These are phyloP conservation scores for Neodontobutis hainanensis DNA, from an alignment of 2,113 vertebrate species.

Conservation along the genomic window DNA sequence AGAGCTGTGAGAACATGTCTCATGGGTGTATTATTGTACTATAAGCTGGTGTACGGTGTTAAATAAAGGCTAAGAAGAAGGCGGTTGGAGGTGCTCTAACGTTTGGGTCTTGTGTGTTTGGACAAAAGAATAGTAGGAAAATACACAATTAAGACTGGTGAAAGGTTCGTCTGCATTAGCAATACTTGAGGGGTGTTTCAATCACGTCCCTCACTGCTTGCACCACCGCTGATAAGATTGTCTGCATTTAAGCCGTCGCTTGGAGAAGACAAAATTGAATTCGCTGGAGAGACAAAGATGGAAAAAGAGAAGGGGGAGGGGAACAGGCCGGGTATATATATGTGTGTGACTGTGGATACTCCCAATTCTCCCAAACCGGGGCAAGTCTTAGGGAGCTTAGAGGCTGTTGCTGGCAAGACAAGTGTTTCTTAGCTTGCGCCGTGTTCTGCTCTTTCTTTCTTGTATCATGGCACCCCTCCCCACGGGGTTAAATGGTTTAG, in stretches of 20 bases:
- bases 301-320: slow-evolving; percentile 61
- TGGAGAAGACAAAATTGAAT: slow-evolving; percentile 79
- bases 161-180: slow-evolving; percentile 77
- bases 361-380: slow-evolving; percentile 66
- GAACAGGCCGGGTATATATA: slow-evolving; percentile 28
- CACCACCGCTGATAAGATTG: slow-evolving; percentile 80
- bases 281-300: slow-evolving; percentile 75
- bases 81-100: slow-evolving; percentile 38
- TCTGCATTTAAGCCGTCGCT: slow-evolving; percentile 75
- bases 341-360: slow-evolving; percentile 47
- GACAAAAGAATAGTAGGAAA: slow-evolving; percentile 22
- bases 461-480: slow-evolving; percentile 63
- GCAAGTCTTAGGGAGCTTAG: slow-evolving; percentile 70
- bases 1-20: slow-evolving; percentile 53
- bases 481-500: slow-evolving; percentile 72
- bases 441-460: slow-evolving; percentile 44
- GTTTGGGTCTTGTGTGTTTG: slow-evolving; percentile 48
- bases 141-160: slow-evolving; percentile 76
- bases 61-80: slow-evolving; percentile 31
- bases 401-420: slow-evolving; percentile 58
- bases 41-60: slow-evolving; percentile 27
- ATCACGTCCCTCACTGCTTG: slow-evolving; percentile 78
- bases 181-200: slow-evolving; percentile 79
- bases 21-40: slow-evolving; percentile 39
- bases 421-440: slow-evolving; percentile 44